Percentiles rank a stretch among this genome's conserved stretches.
phyloP scores from a whole-genome alignment of 2,797 vertebrate species.

The Arctocebus calabarensis region DNA sequence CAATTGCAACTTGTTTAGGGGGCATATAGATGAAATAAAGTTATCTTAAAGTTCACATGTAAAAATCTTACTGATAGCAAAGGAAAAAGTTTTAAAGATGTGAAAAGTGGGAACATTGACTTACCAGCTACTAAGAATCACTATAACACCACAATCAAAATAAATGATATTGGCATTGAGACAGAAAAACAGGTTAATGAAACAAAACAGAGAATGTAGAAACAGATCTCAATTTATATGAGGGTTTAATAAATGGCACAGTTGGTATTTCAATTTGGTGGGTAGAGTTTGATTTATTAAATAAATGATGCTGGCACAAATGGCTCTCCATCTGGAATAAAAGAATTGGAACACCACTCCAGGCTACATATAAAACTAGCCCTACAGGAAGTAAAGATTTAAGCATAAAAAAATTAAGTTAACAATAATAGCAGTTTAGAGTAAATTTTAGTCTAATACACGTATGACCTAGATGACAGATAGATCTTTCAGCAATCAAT shows the following conservation, averaged over 20 bases:
- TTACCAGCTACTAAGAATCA: not conserved
- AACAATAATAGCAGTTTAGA: not conserved
- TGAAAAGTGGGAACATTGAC: not conserved
- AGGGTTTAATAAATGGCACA: not conserved
- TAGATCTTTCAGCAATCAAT: not conserved
- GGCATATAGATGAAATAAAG: not conserved
- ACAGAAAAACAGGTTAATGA: not conserved
- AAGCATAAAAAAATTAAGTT: not conserved
- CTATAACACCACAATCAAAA: not conserved
- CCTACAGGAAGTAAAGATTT: not conserved
- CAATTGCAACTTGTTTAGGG: not conserved
- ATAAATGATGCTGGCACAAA: constrained; percentile 39
- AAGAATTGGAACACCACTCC: not conserved
- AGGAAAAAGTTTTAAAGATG: not conserved
- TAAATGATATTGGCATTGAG: not conserved
- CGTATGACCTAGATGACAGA: not conserved
- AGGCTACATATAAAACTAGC: not conserved
- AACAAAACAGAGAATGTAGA: not conserved
- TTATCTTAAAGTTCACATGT: not conserved
- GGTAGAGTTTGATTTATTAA: constrained; percentile 10
- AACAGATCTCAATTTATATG: not conserved
- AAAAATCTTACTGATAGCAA: constrained; percentile 11
- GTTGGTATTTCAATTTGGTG: not conserved
- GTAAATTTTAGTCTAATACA: not conserved
- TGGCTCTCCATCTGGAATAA: not conserved